These are phyloP conservation scores for Junonia oenone DNA, from an alignment of 2,888 invertebrate genomes.

Conservation along the genomic window DNA sequence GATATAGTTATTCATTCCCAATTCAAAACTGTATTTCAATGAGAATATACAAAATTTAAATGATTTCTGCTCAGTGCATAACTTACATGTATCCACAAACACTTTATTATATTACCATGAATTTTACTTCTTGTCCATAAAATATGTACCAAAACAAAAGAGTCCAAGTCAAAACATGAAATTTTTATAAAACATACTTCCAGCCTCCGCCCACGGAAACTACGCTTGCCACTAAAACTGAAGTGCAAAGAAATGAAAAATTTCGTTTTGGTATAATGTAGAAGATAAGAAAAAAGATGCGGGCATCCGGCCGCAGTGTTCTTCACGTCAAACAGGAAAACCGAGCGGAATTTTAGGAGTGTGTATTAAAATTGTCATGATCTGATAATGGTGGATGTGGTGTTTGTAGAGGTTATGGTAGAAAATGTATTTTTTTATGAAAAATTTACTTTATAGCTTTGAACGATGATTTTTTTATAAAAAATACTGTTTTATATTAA, in stretches of 20 bases:
- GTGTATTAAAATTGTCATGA: conserved; percentile 16
- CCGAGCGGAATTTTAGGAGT: conserved; percentile 19
- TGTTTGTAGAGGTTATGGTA: not conserved
- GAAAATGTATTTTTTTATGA: too few species aligned
- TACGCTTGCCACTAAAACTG: conserved; percentile 1
- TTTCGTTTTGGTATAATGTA: conserved; percentile 15
- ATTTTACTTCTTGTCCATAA: too few species aligned
- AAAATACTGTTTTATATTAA: too few species aligned
- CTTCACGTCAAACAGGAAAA: conserved; percentile 17
- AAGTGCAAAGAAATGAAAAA: conserved; percentile 16
- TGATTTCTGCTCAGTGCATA: too few species aligned
- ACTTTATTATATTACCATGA: too few species aligned
- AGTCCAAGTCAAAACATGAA: not conserved
- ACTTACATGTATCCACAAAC: too few species aligned
- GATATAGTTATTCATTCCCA: too few species aligned
- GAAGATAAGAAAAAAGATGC: conserved; percentile 20
- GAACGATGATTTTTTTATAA: too few species aligned
- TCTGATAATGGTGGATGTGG: not conserved
- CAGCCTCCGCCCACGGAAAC: not conserved
- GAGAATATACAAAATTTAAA: too few species aligned
- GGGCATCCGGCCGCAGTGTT: conserved; percentile 17
- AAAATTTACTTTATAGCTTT: too few species aligned
- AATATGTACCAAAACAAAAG: not conserved
- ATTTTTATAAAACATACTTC: not conserved
- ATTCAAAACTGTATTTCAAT: too few species aligned